Evolutionary conservation across 2,113 vertebrate species (phyloP).

Genomic region (Dipodomys ordii): DNA sequence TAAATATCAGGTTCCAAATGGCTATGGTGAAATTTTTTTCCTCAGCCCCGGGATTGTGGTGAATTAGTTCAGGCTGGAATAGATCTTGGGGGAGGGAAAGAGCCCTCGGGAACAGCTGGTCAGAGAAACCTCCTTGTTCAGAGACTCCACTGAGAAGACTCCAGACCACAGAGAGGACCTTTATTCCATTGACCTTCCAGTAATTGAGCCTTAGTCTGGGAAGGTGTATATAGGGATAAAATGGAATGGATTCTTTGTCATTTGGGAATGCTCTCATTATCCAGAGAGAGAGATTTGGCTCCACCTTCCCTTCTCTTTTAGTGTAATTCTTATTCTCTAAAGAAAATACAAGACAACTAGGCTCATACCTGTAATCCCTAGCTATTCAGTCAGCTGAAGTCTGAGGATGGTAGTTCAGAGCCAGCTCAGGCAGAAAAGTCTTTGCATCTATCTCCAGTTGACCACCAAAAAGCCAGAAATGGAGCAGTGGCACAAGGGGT

Average conservation of each 20-base stretch:
- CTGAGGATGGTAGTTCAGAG: too few relatives aligned
- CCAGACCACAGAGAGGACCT: neutral
- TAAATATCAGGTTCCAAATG: conserved; percentile 75
- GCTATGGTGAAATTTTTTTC: conserved; percentile 44
- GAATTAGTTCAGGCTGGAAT: conserved; percentile 73
- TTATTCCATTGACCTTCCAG: conserved; percentile 34
- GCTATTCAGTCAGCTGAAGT: too few relatives aligned
- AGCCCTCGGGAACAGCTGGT: conserved; percentile 34
- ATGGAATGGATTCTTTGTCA: conserved; percentile 6
- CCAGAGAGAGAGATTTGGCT: neutral
- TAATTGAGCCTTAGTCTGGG: neutral
- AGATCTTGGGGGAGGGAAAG: conserved; percentile 16
- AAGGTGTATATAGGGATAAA: neutral
- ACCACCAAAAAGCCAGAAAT: too few relatives aligned
- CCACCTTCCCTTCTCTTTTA: conserved; percentile 36
- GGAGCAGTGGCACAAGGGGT: too few relatives aligned
- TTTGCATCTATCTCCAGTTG: too few relatives aligned
- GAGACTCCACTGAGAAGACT: conserved; percentile 3
- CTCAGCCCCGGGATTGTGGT: conserved; percentile 59
- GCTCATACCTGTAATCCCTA: too few relatives aligned
- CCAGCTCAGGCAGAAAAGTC: too few relatives aligned
- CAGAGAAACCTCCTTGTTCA: conserved; percentile 34
- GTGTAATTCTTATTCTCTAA: conserved; percentile 22
- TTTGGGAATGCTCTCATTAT: conserved; percentile 57
- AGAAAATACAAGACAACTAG: neutral